Percentiles rank a stretch among this genome's conserved stretches.
Evolutionary conservation across 2,797 vertebrate species (phyloP).

Genomic region (Lophius americanus): DNA sequence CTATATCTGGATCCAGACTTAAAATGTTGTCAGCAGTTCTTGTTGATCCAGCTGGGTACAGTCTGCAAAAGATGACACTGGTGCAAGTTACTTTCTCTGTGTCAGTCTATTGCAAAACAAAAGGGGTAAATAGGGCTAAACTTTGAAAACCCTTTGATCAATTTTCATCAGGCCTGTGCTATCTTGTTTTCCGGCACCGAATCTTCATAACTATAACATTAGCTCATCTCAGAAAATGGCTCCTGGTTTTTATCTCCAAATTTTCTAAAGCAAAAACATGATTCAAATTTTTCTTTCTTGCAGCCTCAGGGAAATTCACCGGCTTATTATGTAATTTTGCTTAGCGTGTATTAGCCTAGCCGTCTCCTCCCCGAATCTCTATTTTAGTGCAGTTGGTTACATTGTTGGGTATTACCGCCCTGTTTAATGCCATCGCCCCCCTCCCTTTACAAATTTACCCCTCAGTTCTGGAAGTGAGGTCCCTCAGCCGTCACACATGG

Average conservation of each 20-base stretch:
- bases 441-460: constrained; percentile 34
- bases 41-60: background rate
- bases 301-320: constrained; percentile 41
- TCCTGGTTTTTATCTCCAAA: constrained; percentile 23
- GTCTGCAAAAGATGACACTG: background rate
- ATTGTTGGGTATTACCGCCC: constrained; percentile 56
- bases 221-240: constrained; percentile 21
- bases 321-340: constrained; percentile 57
- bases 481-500: constrained; percentile 31
- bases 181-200: constrained; percentile 54
- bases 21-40: background rate
- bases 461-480: constrained; percentile 19
- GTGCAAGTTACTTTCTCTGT: background rate
- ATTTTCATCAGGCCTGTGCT: constrained; percentile 50
- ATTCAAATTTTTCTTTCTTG: constrained; percentile 29
- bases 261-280: constrained; percentile 25
- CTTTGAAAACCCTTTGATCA: constrained; percentile 12
- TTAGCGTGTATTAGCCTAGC: constrained; percentile 47
- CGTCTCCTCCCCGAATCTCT: constrained; percentile 36
- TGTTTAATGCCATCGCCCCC: constrained; percentile 27
- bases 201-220: constrained; percentile 46
- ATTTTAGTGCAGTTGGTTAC: constrained; percentile 65
- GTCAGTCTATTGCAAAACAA: background rate
- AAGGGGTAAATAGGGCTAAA: constrained; percentile 8
- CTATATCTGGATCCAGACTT: background rate